Base-by-base conservation (phyloP, 2,797 vertebrate genomes). In the Netta rufina region DNA sequence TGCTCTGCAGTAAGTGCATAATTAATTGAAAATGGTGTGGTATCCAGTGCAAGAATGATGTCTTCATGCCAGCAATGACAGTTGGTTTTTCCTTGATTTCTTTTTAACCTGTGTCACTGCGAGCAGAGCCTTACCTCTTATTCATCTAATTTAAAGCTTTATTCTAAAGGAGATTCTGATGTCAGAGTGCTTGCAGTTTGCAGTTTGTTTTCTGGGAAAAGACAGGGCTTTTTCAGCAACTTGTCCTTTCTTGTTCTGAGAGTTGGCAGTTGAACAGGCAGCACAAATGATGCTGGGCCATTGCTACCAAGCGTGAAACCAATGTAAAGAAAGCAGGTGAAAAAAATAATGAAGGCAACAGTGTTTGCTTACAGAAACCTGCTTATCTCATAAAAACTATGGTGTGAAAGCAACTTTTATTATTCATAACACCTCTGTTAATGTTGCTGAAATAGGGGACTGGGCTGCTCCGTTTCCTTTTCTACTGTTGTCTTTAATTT, bases 161-260 rank as follows among this genome's bases (percentile, higher is more conserved):
- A 28, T 94, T 97, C 84, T 90, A 82, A 80, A 94, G 84, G 89
- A 96, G 93, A 80, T 91, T 93, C 81, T 88, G 57, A 20, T 92
- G 84, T 92, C 19, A 28, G 53, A 17, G 69, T 66, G 43, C 94
- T 96, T 97, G 70, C 54, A 85, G 88, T 78, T 95, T 92, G 95
- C 54, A 95, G 84, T 88, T 96, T 36, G 7, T 67, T 93, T 92
- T 95, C 61, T 85, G 84, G 84, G 74, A 89, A 94, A 70, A 97
- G 83, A 81, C 87, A 94, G 87, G 61, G 83, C 92, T 96, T 85
- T 90, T 76, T 70, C 38, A 94, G 72, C 69, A 88, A 89, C 97
- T n/a, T 97, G 96, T 90, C 67, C n/a, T 78, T 91, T 97, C 97
- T 96, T 97, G 97, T 97, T 96, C 74, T 93, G 58, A 92, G 83